Percentiles rank a stretch among this genome's conserved stretches.
Conservation (phyloP, 2,113 vertebrate genomes). For the Bothrops jararaca region DNA sequence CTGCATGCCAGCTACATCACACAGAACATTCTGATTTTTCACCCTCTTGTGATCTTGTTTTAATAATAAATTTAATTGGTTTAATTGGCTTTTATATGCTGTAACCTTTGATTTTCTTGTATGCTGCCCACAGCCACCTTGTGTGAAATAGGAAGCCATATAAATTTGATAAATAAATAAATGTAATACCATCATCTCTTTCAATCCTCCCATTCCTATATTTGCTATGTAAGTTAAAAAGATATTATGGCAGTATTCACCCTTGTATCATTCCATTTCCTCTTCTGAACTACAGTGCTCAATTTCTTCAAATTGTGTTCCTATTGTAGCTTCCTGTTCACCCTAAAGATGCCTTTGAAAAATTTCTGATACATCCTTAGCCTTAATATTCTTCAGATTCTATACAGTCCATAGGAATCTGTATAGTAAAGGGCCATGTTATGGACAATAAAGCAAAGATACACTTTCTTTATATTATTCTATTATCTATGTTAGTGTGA, state of each 20-base stretch:
- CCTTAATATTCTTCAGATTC: not conserved
- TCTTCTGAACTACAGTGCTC: not conserved
- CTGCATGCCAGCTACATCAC: not conserved
- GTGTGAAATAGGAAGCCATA: not conserved
- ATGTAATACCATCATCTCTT: not conserved
- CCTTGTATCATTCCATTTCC: not conserved
- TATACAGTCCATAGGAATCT: not conserved
- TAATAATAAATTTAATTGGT: not conserved
- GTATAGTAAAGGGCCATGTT: not conserved
- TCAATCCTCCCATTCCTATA: not conserved
- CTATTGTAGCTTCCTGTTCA: not conserved
- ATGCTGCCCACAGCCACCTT: not conserved
- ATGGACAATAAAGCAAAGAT: not conserved
- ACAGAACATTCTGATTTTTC: not conserved
- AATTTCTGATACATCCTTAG: not conserved
- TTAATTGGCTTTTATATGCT: not conserved
- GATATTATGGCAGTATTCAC: not conserved
- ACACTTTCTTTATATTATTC: not conserved
- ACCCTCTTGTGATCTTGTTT: not conserved
- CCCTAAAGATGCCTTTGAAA: not conserved
- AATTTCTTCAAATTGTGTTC: not conserved
- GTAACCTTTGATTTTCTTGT: not conserved
- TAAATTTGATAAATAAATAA: not conserved
- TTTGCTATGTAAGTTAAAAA: not conserved
- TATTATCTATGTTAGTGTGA: not conserved